phyloP scores from a whole-genome alignment of 2,113 vertebrate species.

The Oceanites oceanicus region DNA sequence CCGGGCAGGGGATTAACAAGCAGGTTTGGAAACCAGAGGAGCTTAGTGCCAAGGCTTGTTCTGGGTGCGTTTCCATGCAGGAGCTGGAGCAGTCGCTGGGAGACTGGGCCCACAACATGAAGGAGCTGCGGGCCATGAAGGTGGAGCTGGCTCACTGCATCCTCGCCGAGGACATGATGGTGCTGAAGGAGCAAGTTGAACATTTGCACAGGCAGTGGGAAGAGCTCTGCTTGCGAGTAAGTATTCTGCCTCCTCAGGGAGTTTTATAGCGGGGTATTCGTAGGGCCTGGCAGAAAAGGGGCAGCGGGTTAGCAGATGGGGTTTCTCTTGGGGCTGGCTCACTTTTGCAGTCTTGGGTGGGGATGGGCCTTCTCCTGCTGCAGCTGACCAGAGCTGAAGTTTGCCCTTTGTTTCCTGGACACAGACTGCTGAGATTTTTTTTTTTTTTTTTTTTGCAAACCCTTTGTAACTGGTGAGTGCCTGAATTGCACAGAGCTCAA shows the following conservation, averaged over 20 bases:
- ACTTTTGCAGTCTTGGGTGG: background rate
- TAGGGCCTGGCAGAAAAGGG: background rate
- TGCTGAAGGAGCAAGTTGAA: constrained; percentile 85
- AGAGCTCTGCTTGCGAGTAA: constrained; percentile 78
- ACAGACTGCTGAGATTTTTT: background rate
- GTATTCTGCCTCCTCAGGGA: background rate
- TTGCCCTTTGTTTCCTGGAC: background rate
- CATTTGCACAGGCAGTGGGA: constrained; percentile 84
- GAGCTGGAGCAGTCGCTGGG: constrained; percentile 85
- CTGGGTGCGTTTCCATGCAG: constrained; percentile 82
- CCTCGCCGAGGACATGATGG: constrained; percentile 80
- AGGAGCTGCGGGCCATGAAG: constrained; percentile 83
- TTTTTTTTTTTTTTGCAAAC: background rate
- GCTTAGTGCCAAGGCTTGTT: constrained; percentile 55
- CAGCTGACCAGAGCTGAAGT: background rate
- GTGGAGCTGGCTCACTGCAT: constrained; percentile 80
- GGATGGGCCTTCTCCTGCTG: background rate
- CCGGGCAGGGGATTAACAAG: constrained; percentile 80
- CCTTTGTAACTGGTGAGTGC: background rate
- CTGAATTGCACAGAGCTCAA: background rate
- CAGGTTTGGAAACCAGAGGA: constrained; percentile 75
- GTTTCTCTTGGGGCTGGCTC: background rate
- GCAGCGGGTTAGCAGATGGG: fast-evolving
- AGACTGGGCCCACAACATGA: constrained; percentile 82
- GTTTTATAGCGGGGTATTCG: fast-evolving